Evolutionary conservation across 2,888 invertebrate genomes (phyloP), one percentile per base, ranked within the genome.

Genomic region (Dromius quadrimaculatus): DNA sequence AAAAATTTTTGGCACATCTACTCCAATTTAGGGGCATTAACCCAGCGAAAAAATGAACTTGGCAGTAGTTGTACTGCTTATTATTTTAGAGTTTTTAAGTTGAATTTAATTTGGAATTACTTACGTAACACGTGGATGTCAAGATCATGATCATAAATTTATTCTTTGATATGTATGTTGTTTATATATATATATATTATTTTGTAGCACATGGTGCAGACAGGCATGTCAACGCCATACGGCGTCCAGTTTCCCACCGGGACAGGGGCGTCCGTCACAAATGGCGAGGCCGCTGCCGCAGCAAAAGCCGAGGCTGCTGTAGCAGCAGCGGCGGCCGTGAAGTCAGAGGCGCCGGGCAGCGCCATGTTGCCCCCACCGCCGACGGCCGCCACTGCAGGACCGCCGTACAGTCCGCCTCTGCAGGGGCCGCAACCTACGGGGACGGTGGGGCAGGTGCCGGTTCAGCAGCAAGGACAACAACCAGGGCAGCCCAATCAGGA

Each of bases 121-220:
- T 8, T 28, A 28, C 13, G 1, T 2, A 9, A 8, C 43, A 43
- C 43, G 43, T 43, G 43, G 43, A 43, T 15, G 13, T 43, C 43
- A 43, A 43, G 43, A 43, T 43, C 43, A 43, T 19, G 43, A 15
- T 43, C 43, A 43, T 4, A 9, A 43, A 11, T 4, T 28, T 28
- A 5, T 28, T 28, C 3, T 28, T 28, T 28, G n/a, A 28, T 28
- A 28, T 28, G 8, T 28, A 28, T 28, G 8, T 28, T 28, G 8
- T 28, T 5, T 28, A 28, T 28, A 28, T 28, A 28, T 28, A 28
- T 28, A 28, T 28, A 28, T 28, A 28, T 28, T 78, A 78, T 78
- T 79, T 91, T 90, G 34, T 90, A 94, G 94, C 94, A 94, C 88
- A 93, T 94, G 93, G 94, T 95, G 86, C 94, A 94, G 87, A 91